phyloP scores from a whole-genome alignment of 2,113 vertebrate genomes.

The Ceyx cyanopectus region DNA sequence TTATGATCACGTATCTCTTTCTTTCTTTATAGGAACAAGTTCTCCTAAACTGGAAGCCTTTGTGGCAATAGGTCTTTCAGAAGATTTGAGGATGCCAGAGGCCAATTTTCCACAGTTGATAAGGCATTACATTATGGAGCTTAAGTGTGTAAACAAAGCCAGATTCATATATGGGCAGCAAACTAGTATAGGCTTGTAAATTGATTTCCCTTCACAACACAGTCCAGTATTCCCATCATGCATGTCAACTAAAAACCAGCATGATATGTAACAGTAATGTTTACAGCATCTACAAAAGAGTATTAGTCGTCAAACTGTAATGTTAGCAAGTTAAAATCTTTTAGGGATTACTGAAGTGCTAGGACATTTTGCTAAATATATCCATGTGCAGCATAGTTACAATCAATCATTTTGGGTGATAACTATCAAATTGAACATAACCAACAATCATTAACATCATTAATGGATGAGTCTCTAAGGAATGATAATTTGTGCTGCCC shows the following conservation, averaged over 20 bases:
- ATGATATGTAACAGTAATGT: background rate
- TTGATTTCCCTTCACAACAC: background rate
- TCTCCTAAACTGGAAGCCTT: background rate
- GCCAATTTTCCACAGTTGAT: background rate
- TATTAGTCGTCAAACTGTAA: background rate
- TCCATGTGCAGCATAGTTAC: background rate
- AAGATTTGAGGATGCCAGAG: background rate
- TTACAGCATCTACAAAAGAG: background rate
- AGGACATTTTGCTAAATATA: background rate
- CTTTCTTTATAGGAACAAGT: background rate
- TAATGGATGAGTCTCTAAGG: background rate
- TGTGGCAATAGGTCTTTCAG: background rate
- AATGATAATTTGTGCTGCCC: conserved; percentile 18
- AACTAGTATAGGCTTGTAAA: background rate
- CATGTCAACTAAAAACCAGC: background rate
- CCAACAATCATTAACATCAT: background rate
- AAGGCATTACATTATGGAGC: background rate
- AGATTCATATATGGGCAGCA: background rate
- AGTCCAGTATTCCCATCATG: background rate
- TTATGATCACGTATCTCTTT: background rate
- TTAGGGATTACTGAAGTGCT: background rate
- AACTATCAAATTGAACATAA: background rate
- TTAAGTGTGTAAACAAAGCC: background rate
- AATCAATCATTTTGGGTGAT: background rate
- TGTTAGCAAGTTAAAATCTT: background rate